phyloP scores from a whole-genome alignment of 53 echinoderm and acorn worm species.

The Zoroaster sp. region DNA sequence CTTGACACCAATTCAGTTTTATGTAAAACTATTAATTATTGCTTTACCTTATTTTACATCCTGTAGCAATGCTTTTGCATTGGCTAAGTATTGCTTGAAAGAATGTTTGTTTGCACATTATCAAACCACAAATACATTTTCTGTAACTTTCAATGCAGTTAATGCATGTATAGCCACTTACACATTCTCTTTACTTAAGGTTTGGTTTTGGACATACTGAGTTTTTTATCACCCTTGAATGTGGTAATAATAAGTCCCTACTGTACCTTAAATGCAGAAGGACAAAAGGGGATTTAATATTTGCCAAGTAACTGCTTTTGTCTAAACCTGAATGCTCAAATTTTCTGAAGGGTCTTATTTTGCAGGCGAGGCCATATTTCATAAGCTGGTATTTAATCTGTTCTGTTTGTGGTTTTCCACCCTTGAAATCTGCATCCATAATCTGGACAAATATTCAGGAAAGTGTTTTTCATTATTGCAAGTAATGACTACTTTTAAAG shows the following conservation, averaged over 20 bases:
- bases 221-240: constrained; percentile 18
- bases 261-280: background rate
- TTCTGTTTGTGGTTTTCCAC: background rate
- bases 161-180: background rate
- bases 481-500: background rate
- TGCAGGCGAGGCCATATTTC: background rate
- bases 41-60: no score
- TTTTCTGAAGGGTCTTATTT: background rate
- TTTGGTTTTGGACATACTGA: constrained; percentile 24
- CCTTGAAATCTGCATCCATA: background rate
- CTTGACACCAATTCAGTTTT: no score
- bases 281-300: constrained; percentile 42
- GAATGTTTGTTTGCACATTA: background rate
- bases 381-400: constrained; percentile 41
- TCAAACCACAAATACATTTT: background rate
- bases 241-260: constrained; percentile 8
- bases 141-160: background rate
- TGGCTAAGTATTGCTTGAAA: no score
- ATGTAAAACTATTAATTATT: no score
- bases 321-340: constrained; percentile 37
- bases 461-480: background rate
- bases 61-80: no score
- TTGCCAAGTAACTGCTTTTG: constrained; percentile 35
- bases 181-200: background rate
- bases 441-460: background rate